Base-by-base conservation (phyloP, 2,797 vertebrate species). In the Hydrocynus forskahlii region DNA sequence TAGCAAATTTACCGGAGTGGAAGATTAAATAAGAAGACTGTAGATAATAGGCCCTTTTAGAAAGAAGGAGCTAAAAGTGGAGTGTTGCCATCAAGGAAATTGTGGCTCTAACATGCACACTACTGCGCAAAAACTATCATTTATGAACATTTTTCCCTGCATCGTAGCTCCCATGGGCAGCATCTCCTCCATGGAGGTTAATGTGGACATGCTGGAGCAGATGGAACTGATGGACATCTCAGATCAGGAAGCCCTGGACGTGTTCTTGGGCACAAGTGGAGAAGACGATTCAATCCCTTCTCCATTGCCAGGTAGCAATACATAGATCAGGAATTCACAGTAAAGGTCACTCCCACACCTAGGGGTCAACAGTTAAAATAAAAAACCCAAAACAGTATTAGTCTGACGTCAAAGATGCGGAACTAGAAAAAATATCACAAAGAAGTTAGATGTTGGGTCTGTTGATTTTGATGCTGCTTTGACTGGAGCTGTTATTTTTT, bases 171-270 rank as follows among this genome's bases (percentile, higher is more conserved):
- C 93, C 0, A 92, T 95, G 9, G 92, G 94, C 84, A 94, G 94
- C 85, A 86, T 99, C 89, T 99, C 97, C 0, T 99, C 97, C 70
- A 99, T 99, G 97, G 97, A 99, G 90, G 97, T 99, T 82, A 98
- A 99, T 0, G 96, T 99, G 88, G 97, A 99, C 90, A 92, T 97
- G 79, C 89, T 99, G 88, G 97, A 99, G 86, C 97, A 98, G 90
- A 96, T 98, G 93, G 97, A 99, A 35, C 89, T 96, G 85, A 92
- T 95, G 71, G 97, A 99, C 82, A 93, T 97, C 84, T 96, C 96
- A 16, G 97, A 99, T 87, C 97, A 95, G 85, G 97, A 99, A n/a
- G 89, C 95, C 12, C 84, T 97, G 82, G 97, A 98, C 0, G 97
- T 98, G 55, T 99, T 99, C 91, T 93, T 97, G 87, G 95, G 94